Conservation (phyloP, 2,797 vertebrate species). For the Karalla daura region DNA sequence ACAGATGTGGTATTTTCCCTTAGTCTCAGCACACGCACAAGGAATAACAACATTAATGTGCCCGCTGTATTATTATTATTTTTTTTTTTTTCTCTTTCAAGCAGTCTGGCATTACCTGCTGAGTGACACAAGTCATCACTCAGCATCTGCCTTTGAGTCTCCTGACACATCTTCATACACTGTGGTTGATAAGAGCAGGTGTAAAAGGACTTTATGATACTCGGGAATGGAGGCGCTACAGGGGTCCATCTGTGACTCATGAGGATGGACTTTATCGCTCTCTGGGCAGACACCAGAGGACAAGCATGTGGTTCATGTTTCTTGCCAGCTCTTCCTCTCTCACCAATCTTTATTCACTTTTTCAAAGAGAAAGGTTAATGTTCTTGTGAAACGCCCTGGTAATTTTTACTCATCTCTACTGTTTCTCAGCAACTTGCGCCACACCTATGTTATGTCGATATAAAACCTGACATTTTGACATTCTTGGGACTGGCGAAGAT, state of each 20-base stretch:
- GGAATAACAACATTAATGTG: background rate
- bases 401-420: constrained; percentile 22
- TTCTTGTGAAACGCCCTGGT: constrained; percentile 35
- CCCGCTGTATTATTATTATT: too few species aligned
- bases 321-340: constrained; percentile 39
- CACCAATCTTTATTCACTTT: constrained; percentile 33
- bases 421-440: constrained; percentile 4
- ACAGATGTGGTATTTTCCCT: background rate
- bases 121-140: constrained; percentile 27
- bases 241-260: constrained; percentile 63
- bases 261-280: constrained; percentile 60
- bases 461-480: constrained; percentile 15
- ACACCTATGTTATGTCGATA: background rate
- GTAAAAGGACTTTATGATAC: constrained; percentile 53
- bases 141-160: constrained; percentile 49
- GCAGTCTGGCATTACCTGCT: constrained; percentile 20
- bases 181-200: constrained; percentile 56
- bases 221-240: constrained; percentile 39
- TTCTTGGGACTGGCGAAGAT: constrained; percentile 24
- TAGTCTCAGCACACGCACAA: background rate
- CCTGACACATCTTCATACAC: constrained; percentile 6
- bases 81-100: background rate
- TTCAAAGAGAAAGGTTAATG: constrained; percentile 40
- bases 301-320: constrained; percentile 74
- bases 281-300: constrained; percentile 50